Conservation (phyloP, 2,113 vertebrate genomes). For the Motacilla alba region DNA sequence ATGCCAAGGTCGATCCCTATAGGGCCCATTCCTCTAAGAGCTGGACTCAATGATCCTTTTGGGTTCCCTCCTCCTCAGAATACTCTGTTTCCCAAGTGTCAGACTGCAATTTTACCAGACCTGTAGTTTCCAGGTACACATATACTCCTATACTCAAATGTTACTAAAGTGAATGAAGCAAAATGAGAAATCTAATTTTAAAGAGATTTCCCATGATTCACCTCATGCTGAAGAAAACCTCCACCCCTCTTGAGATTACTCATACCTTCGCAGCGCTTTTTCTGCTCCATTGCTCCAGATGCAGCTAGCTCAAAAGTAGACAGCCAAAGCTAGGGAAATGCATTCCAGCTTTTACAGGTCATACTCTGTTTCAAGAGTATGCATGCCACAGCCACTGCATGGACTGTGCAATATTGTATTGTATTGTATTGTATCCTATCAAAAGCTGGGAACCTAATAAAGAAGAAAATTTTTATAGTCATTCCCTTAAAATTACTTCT, state of each 20-base stretch:
- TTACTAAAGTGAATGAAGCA: background rate
- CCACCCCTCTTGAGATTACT: background rate
- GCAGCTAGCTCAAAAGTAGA: background rate
- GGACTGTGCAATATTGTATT: background rate
- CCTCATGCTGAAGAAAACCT: background rate
- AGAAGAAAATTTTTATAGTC: background rate
- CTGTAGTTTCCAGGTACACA: background rate
- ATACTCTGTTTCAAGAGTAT: background rate
- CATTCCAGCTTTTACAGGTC: background rate
- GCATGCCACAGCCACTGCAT: too few species aligned
- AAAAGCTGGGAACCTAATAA: background rate
- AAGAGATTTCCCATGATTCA: background rate
- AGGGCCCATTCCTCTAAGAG: background rate
- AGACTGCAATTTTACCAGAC: background rate
- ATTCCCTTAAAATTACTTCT: background rate
- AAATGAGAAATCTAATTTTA: background rate
- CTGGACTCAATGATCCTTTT: background rate
- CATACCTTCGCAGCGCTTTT: background rate
- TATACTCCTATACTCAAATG: background rate
- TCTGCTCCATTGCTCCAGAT: background rate
- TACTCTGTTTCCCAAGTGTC: too few species aligned
- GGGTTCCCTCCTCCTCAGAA: background rate
- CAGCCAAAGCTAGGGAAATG: background rate
- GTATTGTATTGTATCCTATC: background rate
- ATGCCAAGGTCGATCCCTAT: background rate